Base-by-base conservation (phyloP, 2,797 vertebrate species). In the Rachycentron canadum region DNA sequence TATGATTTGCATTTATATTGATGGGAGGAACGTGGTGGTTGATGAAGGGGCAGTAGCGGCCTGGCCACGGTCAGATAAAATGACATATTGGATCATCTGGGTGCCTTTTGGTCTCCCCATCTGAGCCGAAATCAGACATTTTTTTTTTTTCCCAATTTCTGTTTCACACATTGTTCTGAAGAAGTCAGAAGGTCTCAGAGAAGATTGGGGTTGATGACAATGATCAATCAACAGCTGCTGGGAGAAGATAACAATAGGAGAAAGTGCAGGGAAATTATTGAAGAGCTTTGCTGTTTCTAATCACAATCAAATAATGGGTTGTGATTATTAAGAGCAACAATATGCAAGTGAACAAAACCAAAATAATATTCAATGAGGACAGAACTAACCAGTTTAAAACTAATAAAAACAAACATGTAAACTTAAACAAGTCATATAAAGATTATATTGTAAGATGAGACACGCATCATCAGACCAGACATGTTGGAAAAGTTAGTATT, bases 1-100 rank as follows among this genome's bases (percentile, higher is more conserved):
- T 81, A 41, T 47, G 69, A 91, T 91, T 92, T 90, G 87, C 90
- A 90, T 92, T 90, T 91, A 90, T 89, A 92, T 90, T 88, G 88
- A 90, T 9, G 56, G 73, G 41, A 61, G 60, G 57, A 79, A 67
- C 52, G 53, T 55, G 65, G 36, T 64, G 86, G 81, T 79, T 81
- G 84, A 84, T 84, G 87, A 74, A 58, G 52, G 8, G 53, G 55
- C 2, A 9, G 55, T 73, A 64, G 65, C 67, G 57, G 80, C 58
- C 82, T 83, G 71, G 68, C 63, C 79, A 28, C 32, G 23, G 64
- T 53, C 59, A 69, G 82, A 83, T 90, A 81, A 79, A 82, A 71
- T 78, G 57, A 79, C 81, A 72, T 74, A 73, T 69, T 77, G 74
- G 58, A 69, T 86, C 66, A 67, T 83, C 40, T 64, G 23, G 53